Evolutionary conservation across 1,140 invertebrate species (phyloP).

Genomic region (Eufriesea mexicana): DNA sequence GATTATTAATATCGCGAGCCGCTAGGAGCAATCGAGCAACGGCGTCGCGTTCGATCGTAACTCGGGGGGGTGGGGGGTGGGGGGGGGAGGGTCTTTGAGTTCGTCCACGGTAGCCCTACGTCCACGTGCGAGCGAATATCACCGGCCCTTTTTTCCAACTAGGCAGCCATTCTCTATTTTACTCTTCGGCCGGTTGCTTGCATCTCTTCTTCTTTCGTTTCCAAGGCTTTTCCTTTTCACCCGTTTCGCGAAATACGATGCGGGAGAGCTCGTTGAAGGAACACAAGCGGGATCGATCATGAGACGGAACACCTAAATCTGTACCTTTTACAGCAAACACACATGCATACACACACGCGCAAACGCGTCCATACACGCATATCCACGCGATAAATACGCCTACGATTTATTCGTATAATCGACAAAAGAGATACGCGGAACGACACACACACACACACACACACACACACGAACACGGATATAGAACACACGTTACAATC

Average conservation of each 20-base stretch:
- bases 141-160: conserved; percentile 12
- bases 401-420: conserved; percentile 7
- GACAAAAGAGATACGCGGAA: background rate
- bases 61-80: conserved; percentile 19
- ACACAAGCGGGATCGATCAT: conserved; percentile 57
- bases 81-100: conserved; percentile 51
- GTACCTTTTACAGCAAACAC: conserved; percentile 1
- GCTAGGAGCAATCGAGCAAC: conserved; percentile 39
- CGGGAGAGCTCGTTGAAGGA: conserved; percentile 31
- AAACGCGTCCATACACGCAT: background rate
- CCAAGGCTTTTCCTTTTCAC: conserved; percentile 50
- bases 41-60: conserved; percentile 48
- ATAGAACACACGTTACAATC: background rate
- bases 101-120: conserved; percentile 31
- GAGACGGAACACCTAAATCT: conserved; percentile 36
- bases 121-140: conserved; percentile 31
- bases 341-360: background rate
- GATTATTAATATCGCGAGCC: conserved; percentile 57
- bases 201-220: conserved; percentile 45
- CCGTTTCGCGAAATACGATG: conserved; percentile 50
- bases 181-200: conserved; percentile 1
- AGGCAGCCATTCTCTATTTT: background rate
- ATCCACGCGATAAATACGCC: conserved; percentile 11
- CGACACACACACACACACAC: background rate
- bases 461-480: background rate